A percentile compares a stretch with the other conserved stretches of the same genome.
These are phyloP conservation scores for Solenopsis fugax DNA, from an alignment of 1,140 invertebrate species.

Conservation along the genomic window DNA sequence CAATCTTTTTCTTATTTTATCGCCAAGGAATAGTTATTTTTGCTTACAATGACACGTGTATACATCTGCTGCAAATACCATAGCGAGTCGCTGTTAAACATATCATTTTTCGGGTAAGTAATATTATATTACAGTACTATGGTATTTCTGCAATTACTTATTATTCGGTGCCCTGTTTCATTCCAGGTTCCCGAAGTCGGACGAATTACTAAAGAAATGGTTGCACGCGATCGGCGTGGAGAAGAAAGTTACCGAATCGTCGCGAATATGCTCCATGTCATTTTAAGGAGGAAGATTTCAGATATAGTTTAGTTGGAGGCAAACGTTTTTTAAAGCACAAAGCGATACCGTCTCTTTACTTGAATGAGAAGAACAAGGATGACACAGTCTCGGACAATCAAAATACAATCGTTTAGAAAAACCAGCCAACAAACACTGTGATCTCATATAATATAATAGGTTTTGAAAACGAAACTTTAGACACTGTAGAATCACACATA, in stretches of 20 bases:
- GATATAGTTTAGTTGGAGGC: background rate
- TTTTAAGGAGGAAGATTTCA: slow-evolving; percentile 16
- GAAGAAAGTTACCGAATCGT: background rate
- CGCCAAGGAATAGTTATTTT: background rate
- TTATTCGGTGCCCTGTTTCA: background rate
- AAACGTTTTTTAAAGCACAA: background rate
- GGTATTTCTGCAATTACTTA: too few species aligned
- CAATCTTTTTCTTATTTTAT: background rate
- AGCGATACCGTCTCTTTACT: background rate
- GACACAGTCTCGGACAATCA: background rate
- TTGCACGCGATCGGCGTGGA: background rate
- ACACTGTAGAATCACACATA: background rate
- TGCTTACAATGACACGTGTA: background rate
- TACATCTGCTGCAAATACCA: slow-evolving; percentile 20
- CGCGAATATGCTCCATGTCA: slow-evolving; percentile 14
- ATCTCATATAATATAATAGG: too few species aligned
- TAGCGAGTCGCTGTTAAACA: background rate
- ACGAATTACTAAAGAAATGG: background rate
- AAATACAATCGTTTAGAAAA: background rate
- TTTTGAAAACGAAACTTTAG: background rate
- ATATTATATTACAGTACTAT: background rate
- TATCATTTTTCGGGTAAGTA: slow-evolving; percentile 24
- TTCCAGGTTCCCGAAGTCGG: slow-evolving; percentile 5
- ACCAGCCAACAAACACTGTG: background rate
- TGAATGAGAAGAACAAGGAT: background rate